These are phyloP conservation scores for Psylliodes chrysocephalus DNA, from an alignment of 2,888 invertebrate species.

Conservation along the genomic window DNA sequence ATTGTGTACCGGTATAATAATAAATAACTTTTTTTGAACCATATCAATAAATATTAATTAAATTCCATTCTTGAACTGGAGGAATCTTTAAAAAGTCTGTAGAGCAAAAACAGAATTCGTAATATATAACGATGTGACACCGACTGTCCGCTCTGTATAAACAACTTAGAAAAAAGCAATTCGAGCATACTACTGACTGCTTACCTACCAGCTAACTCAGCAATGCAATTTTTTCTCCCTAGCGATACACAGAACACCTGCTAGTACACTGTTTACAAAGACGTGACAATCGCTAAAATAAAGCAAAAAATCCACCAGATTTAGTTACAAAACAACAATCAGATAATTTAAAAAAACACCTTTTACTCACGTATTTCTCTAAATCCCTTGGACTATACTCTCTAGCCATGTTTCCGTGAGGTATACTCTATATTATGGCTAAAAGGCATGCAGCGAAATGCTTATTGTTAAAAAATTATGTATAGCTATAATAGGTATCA, in stretches of 20 bases:
- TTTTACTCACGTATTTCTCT: slow-evolving; percentile 60
- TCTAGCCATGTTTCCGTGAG: slow-evolving; percentile 55
- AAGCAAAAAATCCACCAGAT: slow-evolving; percentile 18
- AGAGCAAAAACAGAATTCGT: no score
- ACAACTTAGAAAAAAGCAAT: no score
- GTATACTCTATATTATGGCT: no score
- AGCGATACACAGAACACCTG: not conserved
- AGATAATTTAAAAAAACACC: slow-evolving; percentile 23
- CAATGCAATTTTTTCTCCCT: not conserved
- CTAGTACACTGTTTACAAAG: slow-evolving; percentile 16
- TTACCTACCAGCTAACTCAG: not conserved
- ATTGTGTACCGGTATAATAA: no score
- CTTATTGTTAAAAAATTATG: not conserved
- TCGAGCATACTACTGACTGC: no score
- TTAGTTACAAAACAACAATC: slow-evolving; percentile 11
- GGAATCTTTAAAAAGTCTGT: no score
- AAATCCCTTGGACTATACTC: slow-evolving; percentile 55
- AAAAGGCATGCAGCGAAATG: slow-evolving; percentile 46
- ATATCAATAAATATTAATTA: no score
- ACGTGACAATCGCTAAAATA: slow-evolving; percentile 18
- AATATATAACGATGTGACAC: no score
- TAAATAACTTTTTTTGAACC: no score
- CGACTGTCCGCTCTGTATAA: no score
- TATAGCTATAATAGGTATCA: slow-evolving; percentile 37
- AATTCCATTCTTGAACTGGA: no score